Evolutionary conservation across 2,888 invertebrate species (phyloP).

Genomic region (Saturnia japonica): DNA sequence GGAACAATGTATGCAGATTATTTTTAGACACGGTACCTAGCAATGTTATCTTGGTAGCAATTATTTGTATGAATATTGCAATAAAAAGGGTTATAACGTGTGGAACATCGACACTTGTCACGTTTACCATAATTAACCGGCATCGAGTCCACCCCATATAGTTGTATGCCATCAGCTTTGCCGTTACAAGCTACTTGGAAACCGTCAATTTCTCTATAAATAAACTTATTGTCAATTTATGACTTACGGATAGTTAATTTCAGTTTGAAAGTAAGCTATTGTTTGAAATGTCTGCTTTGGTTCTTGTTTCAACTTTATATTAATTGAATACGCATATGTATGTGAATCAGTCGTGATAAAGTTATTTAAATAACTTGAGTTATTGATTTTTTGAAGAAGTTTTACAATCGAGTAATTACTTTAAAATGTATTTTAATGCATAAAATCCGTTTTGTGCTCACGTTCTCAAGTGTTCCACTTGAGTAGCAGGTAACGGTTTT

Average conservation of each 20-base stretch:
- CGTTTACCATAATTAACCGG: constrained; percentile 33
- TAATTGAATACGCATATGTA: background rate
- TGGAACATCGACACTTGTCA: constrained; percentile 32
- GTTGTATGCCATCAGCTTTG: constrained; percentile 45
- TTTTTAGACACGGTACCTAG: background rate
- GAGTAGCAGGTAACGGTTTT: constrained; percentile 49
- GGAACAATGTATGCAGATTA: background rate
- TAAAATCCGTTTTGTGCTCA: constrained; percentile 6
- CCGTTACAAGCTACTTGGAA: constrained; percentile 37
- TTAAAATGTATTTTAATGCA: constrained; percentile 10
- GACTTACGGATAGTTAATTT: background rate
- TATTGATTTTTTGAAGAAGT: background rate
- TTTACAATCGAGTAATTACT: background rate
- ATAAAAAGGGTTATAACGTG: constrained; percentile 24
- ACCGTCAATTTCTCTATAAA: constrained; percentile 22
- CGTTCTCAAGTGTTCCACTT: constrained; percentile 40
- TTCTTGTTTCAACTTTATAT: background rate
- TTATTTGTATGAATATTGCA: constrained; percentile 44
- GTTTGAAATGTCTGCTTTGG: constrained; percentile 4
- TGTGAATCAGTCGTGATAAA: background rate
- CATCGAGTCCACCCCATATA: constrained; percentile 38
- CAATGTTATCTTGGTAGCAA: constrained; percentile 5
- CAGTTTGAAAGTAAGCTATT: background rate
- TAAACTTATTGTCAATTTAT: constrained; percentile 9
- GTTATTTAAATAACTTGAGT: background rate